phyloP scores from a whole-genome alignment of 2,888 invertebrate species.

The Erpobdella octoculata region DNA sequence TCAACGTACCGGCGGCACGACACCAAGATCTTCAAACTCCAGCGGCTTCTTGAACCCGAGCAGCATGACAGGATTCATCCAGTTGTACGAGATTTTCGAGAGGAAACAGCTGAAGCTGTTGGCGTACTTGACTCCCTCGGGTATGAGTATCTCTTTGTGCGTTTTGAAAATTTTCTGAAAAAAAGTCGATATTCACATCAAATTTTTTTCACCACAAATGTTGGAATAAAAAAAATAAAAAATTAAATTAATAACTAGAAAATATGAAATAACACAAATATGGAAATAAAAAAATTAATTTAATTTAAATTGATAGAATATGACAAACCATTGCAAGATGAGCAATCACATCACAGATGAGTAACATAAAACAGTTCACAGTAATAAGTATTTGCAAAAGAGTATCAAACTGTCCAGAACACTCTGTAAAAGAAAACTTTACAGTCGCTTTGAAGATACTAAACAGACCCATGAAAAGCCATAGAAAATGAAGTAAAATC shows the following conservation, averaged over 20 bases:
- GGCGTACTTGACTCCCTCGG: neutral
- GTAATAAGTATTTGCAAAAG: neutral
- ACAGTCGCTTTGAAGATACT: neutral
- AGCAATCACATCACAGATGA: neutral
- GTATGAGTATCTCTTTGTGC: neutral
- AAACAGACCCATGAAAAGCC: neutral
- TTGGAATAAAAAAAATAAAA: too few relatives aligned
- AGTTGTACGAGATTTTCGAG: constrained; percentile 69
- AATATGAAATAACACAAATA: neutral
- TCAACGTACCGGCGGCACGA: constrained; percentile 42
- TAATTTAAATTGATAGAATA: neutral
- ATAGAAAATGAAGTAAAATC: neutral
- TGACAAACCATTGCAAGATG: neutral
- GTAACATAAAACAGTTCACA: neutral
- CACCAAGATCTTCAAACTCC: constrained; percentile 65
- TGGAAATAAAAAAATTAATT: neutral
- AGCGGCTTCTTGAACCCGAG: constrained; percentile 64
- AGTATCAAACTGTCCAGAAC: neutral
- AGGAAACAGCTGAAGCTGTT: constrained; percentile 43
- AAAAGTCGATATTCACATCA: too few relatives aligned
- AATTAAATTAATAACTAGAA: too few relatives aligned
- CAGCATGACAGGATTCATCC: constrained; percentile 66
- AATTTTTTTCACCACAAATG: too few relatives aligned
- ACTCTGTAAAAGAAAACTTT: neutral
- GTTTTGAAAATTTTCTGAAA: too few relatives aligned